Percentiles rank a stretch among this genome's conserved stretches.
Conservation (phyloP, 1,140 invertebrate genomes). For the Drosophila bipectinata region DNA sequence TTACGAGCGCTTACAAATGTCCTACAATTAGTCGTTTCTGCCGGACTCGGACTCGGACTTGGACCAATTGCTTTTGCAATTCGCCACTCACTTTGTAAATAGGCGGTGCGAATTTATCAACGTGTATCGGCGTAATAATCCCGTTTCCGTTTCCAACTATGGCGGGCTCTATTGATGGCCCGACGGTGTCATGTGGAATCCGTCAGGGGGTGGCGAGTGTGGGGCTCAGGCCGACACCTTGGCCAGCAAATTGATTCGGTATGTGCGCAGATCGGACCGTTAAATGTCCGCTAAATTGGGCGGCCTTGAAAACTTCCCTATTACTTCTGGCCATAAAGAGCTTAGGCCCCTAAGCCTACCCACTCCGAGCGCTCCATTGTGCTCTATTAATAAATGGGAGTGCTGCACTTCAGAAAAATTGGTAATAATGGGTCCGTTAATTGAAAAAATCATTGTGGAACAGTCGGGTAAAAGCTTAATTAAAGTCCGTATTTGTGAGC, state of each 20-base stretch:
- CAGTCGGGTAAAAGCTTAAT: slow-evolving; percentile 25
- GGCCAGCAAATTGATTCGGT: slow-evolving; percentile 30
- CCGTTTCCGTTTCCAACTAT: slow-evolving; percentile 20
- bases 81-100: slow-evolving; percentile 47
- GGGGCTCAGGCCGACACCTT: slow-evolving; percentile 23
- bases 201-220: slow-evolving; percentile 10
- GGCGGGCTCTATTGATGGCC: slow-evolving; percentile 17
- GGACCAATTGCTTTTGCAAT: slow-evolving; percentile 22
- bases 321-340: slow-evolving; percentile 40
- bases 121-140: slow-evolving; percentile 26
- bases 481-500: slow-evolving; percentile 12
- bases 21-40: slow-evolving; percentile 51
- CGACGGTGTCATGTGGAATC: neutral
- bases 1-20: slow-evolving; percentile 51
- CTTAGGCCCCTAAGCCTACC: slow-evolving; percentile 42
- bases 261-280: slow-evolving; percentile 33
- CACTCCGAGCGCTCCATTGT: slow-evolving; percentile 44
- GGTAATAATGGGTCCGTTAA: slow-evolving; percentile 47
- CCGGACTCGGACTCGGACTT: neutral
- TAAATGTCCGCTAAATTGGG: slow-evolving; percentile 35
- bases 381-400: slow-evolving; percentile 47
- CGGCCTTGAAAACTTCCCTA: slow-evolving; percentile 67
- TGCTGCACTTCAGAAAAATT: slow-evolving; percentile 55
- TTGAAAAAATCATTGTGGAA: slow-evolving; percentile 47
- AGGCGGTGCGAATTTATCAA: slow-evolving; percentile 35